Evolutionary conservation across 1,140 invertebrate genomes (phyloP), one percentile per base, ranked within the genome.

Genomic region (Dreissena polymorpha): DNA sequence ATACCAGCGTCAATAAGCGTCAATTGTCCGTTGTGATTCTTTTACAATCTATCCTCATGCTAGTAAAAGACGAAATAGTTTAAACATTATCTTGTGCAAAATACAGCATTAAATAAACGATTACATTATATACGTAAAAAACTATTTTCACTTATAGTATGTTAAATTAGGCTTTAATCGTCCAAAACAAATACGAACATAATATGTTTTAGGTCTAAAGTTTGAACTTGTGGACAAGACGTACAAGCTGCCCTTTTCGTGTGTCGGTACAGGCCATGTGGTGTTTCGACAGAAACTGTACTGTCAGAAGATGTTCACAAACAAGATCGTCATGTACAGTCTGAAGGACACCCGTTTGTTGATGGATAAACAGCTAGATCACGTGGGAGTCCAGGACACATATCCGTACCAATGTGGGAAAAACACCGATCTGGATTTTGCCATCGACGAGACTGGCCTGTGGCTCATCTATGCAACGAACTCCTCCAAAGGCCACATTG

Each of bases 241-340:
- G 6, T 73, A 81, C 23, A 77, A 81, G 23, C 84, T 91, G 12
- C 89, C 89, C 0, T 90, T 90, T 64, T 86, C 85, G 53, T 91
- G 90, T 79, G 87, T 90, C 16, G 90, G 90, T 0, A 91, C 90
- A 0, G 90, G 90, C 16, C 89, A 90, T 21, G 90, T 89, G 21
- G 86, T 91, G 13, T 91, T 87, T 76, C 86, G 86, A 51, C 85
- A 87, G 55, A 72, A 71, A 29, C 84, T 91, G 23, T 90, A 86
- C 60, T 91, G 91, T 64, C 88, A 90, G 67, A 89, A 89, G 60
- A 77, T 84, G 49, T 89, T 87, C 73, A 88, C 83, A 0, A 89
- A 88, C 57, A 87, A 84, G 25, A 86, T 91, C n/a, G 85, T 89
- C 1, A 88, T 89, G 53, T 91, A 89, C 75, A 86, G 88, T 72